Evolutionary conservation across 1,140 invertebrate species (phyloP), one percentile per base, ranked within the genome.

Genomic region (Drosophila nigromelanica): DNA sequence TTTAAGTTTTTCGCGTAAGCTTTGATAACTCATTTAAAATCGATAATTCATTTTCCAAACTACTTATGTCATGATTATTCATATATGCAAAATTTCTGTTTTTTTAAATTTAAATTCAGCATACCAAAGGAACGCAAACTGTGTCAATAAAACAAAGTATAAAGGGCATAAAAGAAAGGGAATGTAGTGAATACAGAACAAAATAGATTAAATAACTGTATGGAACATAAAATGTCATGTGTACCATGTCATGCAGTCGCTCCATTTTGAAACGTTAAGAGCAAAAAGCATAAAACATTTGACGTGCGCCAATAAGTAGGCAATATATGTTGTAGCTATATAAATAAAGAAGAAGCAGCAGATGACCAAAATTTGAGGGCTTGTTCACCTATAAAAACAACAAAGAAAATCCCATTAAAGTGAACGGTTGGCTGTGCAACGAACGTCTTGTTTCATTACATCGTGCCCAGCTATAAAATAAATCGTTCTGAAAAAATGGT

Each of bases 401-500:
- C 42, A 52, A 61, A 63, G 47, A 58, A 87, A 81, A 61, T 69
- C 52, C 68, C 79, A 79, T 87, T 89, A 76, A 82, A 79, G 52
- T 68, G 58, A 82, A 30, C 79, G 83, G 50, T 73, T 76, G 67
- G 73, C 66, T 63, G 50, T 35, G 50, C 14, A 6, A 42, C 55
- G 35, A 52, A 72, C 64, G 61, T 69, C 81, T 73, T 69, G 81
- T 78, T 86, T 85, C 82, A 86, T 78, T 81, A 81, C 70, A 69
- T 62, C 33, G 6, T 8, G 50, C 70, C 10, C 33, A 40, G 63
- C 67, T 55, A 47, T 68, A 76, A 87, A 78, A 86, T 86, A 86
- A 86, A 86, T 87, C 75, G 82, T 69, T 86, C 43, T 24, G 62
- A 47, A 70, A 79, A 78, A 86, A 78, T 75, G 64, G 78, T 89